Evolutionary conservation across 2,113 vertebrate genomes (phyloP), one percentile per base, ranked within the genome.

Genomic region (Taurulus bubalis): DNA sequence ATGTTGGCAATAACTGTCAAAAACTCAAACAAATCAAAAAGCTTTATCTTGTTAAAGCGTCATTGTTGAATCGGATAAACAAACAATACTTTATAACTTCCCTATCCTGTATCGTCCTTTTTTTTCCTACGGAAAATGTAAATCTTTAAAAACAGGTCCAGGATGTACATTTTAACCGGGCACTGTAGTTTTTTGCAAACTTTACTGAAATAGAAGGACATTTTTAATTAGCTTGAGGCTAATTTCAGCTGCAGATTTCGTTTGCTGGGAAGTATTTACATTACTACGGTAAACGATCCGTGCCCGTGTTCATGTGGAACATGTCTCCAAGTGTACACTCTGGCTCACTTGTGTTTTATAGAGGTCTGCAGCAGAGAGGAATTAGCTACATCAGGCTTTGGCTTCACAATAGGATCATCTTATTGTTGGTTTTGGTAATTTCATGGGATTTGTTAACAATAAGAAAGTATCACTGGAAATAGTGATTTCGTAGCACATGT

Each of bases 401-500:
- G 5, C 36, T 22, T 10, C 30, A 71, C 51, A 51, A 3, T 1
- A 18, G 32, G 9, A 58, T 66, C 9, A 53, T 7, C 53, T 58
- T 45, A 8, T 63, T 60, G 16, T 28, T 16, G 34, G 16, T 65
- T 58, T 73, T 63, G 64, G 34, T 63, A 8, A 36, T 59, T 2
- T 80, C 1, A 10, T 22, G 20, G 1, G 7, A 59, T 85, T 85
- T 72, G 30, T 40, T 66, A 42, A 68, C 14, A 38, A 16, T 55
- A n/a, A 68, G 38, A 74, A 10, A 59, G 20, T 68, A 20, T 58
- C 24, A 26, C 47, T 34, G 8, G 4, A 32, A 74, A 64, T 30
- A 42, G 45, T 34, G 42, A 40, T 53, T 55, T 45, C 67, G 45
- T n/a, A 63, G 55, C 1, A 20, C 42, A 14, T 71, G 40, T 62